A percentile compares a stretch with the other conserved stretches of the same genome.
Conservation (phyloP, 2,113 vertebrate species). For the Etia nguti region DNA sequence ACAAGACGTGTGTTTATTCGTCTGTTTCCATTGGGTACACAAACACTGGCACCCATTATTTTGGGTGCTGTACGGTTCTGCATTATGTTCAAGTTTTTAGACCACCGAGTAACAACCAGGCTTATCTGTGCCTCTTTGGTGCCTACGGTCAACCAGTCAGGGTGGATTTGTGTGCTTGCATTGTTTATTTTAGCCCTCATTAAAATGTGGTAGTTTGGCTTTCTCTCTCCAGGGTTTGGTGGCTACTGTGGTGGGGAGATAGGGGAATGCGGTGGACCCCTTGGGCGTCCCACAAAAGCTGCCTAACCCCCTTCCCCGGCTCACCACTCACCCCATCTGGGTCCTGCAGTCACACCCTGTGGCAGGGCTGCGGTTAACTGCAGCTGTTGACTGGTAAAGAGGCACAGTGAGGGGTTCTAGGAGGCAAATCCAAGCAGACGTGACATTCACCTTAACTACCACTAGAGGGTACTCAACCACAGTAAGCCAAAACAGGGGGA, state of each 20-base stretch:
- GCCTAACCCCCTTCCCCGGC: constrained; percentile 13
- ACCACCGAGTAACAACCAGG: constrained; percentile 39
- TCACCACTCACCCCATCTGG: constrained; percentile 51
- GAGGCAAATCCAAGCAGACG: not conserved
- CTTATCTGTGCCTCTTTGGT: constrained; percentile 38
- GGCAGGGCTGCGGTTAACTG: constrained; percentile 63
- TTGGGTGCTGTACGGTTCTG: not conserved
- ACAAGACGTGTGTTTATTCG: not conserved
- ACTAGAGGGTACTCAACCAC: constrained; percentile 61
- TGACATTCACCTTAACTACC: not conserved
- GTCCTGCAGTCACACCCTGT: constrained; percentile 58
- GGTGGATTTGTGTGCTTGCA: constrained; percentile 56
- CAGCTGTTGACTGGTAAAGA: constrained; percentile 53
- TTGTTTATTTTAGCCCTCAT: constrained; percentile 69
- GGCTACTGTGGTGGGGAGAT: constrained; percentile 65
- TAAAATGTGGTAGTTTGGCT: constrained; percentile 67
- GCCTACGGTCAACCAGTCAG: constrained; percentile 59
- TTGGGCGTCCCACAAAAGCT: constrained; percentile 55
- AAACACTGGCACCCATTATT: not conserved
- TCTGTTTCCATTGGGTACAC: not conserved
- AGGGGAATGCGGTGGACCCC: constrained; percentile 63
- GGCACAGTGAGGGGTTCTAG: constrained; percentile 31
- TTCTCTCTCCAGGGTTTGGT: constrained; percentile 55
- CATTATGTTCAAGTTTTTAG: not conserved
- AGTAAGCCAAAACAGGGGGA: not conserved